Conservation (phyloP, 2,113 vertebrate genomes). For the Lampris incognitus region DNA sequence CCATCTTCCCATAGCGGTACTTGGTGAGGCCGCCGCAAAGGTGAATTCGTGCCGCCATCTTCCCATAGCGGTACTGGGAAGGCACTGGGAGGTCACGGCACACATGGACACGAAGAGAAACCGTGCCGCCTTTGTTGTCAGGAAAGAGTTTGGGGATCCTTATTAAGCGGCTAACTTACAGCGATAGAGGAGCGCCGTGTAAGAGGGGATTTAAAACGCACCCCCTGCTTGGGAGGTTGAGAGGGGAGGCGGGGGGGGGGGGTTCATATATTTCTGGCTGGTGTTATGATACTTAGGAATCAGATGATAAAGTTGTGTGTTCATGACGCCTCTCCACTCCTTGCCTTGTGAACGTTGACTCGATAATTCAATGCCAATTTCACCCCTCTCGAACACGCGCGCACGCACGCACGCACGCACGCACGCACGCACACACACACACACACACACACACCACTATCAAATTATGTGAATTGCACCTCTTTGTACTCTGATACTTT, state of each 20-base stretch:
- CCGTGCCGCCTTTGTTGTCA: constrained; percentile 10
- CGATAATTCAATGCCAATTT: constrained; percentile 27
- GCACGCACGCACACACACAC: constrained; percentile 1
- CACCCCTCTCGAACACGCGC: too few species aligned
- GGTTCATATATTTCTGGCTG: constrained; percentile 48
- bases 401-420: background rate
- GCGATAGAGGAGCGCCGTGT: constrained; percentile 36
- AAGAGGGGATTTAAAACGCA: constrained; percentile 47
- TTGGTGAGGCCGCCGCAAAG: too few species aligned
- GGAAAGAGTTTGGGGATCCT: constrained; percentile 1
- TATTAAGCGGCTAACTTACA: constrained; percentile 30
- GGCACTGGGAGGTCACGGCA: too few species aligned
- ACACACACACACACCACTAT: constrained; percentile 4
- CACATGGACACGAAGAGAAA: background rate
- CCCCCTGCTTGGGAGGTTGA: constrained; percentile 38
- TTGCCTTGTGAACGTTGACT: constrained; percentile 3
- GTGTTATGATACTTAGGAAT: constrained; percentile 20
- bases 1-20: too few species aligned
- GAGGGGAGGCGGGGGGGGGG: background rate
- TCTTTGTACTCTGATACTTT: background rate
- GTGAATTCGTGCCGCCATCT: too few species aligned
- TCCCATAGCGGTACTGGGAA: too few species aligned
- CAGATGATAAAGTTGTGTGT: constrained; percentile 41
- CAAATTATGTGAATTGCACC: constrained; percentile 15
- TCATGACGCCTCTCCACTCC: constrained; percentile 31